Conservation (phyloP, 2,888 invertebrate species). For the Axea sp. region DNA sequence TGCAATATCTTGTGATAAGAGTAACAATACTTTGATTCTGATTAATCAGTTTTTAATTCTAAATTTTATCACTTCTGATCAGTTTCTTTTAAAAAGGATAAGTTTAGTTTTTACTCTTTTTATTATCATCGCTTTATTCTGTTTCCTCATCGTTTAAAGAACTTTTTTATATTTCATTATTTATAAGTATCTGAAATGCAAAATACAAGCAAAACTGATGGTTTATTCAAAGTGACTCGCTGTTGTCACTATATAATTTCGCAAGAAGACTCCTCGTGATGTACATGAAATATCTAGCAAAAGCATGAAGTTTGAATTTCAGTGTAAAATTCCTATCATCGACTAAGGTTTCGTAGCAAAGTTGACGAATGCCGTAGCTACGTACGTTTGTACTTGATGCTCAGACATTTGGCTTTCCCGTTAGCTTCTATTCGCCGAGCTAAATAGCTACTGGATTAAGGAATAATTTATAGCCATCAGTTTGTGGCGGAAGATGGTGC, state of each 20-base stretch:
- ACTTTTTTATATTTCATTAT: no score
- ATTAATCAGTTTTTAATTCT: background rate
- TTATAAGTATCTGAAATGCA: no score
- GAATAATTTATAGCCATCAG: constrained; percentile 55
- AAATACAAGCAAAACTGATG: no score
- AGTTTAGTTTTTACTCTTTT: no score
- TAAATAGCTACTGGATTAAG: constrained; percentile 57
- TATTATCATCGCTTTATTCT: no score
- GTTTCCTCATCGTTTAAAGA: no score
- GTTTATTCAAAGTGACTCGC: no score
- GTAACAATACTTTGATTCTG: no score
- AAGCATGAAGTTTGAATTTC: constrained; percentile 27
- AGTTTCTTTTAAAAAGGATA: no score
- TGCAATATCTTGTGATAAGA: no score
- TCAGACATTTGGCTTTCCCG: constrained; percentile 27
- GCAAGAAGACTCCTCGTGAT: constrained; percentile 12
- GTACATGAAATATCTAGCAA: constrained; percentile 31
- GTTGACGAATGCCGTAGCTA: constrained; percentile 48
- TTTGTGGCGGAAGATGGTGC: constrained; percentile 50
- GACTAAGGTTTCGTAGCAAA: constrained; percentile 40
- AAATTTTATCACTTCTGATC: no score
- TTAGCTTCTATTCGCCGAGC: constrained; percentile 28
- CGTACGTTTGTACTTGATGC: constrained; percentile 45
- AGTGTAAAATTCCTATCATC: no score
- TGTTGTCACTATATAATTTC: constrained; percentile 35